A percentile compares a stretch with the other conserved stretches of the same genome.
Conservation (phyloP, 2,797 vertebrate genomes). For the Poecilia velifera region DNA sequence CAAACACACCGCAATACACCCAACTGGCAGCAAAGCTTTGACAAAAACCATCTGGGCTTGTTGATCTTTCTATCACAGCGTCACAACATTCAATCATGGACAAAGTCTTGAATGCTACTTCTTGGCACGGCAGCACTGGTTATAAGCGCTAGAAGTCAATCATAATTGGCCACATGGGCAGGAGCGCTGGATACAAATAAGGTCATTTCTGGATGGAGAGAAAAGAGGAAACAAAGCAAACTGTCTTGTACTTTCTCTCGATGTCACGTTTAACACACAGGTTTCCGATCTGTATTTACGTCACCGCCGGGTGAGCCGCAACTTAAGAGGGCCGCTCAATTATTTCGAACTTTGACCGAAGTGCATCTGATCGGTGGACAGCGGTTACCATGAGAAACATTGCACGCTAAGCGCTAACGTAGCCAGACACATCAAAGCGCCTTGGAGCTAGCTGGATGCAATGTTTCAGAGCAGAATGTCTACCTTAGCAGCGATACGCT, state of each 20-base stretch:
- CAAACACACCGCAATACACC: constrained; percentile 18
- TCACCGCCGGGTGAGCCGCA: constrained; percentile 60
- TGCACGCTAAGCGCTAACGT: constrained; percentile 41
- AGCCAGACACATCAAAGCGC: constrained; percentile 53
- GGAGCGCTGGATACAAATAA: constrained; percentile 36
- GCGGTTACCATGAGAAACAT: constrained; percentile 49
- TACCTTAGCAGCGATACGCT: constrained; percentile 12
- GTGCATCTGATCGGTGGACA: constrained; percentile 44
- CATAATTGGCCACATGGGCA: constrained; percentile 52
- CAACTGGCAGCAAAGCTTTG: constrained; percentile 52
- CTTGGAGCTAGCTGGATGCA: constrained; percentile 27
- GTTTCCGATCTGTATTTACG: constrained; percentile 57
- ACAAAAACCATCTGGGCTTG: constrained; percentile 80
- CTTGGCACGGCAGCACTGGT: constrained; percentile 63
- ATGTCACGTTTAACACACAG: constrained; percentile 42
- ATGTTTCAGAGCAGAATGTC: constrained; percentile 9
- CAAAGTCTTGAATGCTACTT: constrained; percentile 61
- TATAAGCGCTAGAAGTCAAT: constrained; percentile 69
- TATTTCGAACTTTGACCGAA: constrained; percentile 57
- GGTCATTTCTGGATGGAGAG: constrained; percentile 44
- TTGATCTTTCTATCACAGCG: constrained; percentile 67
- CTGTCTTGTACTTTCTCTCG: constrained; percentile 51
- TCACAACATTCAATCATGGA: constrained; percentile 65
- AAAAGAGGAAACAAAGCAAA: constrained; percentile 30
- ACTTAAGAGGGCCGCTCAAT: constrained; percentile 50